These are phyloP conservation scores for Eurytoma californica DNA, from an alignment of 2,888 invertebrate species.

Conservation along the genomic window DNA sequence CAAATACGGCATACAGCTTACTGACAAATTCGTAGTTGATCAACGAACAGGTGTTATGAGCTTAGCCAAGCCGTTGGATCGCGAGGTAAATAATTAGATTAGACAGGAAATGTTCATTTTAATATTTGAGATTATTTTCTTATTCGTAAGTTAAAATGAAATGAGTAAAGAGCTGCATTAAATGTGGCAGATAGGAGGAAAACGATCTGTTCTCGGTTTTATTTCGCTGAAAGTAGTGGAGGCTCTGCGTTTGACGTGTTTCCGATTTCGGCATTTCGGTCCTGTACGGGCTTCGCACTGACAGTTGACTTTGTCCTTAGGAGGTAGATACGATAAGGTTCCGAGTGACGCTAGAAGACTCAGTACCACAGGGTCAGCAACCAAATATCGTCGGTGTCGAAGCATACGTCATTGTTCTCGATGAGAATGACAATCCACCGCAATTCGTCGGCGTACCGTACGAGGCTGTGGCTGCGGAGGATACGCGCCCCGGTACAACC, in stretches of 20 bases:
- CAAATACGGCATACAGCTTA: slow-evolving; percentile 84
- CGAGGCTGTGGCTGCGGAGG: slow-evolving; percentile 86
- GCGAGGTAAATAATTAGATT: slow-evolving; percentile 82
- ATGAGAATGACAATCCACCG: slow-evolving; percentile 93
- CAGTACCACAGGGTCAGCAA: slow-evolving; percentile 77
- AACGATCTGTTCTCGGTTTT: no score
- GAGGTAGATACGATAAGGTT: slow-evolving; percentile 87
- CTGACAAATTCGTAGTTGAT: slow-evolving; percentile 88
- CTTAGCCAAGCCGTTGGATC: slow-evolving; percentile 86
- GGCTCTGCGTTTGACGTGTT: no score
- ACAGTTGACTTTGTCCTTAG: slow-evolving; percentile 77
- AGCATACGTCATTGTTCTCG: slow-evolving; percentile 88
- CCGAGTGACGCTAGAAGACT: slow-evolving; percentile 88
- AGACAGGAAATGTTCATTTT: no score
- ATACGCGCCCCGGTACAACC: slow-evolving; percentile 83
- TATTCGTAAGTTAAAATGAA: no score
- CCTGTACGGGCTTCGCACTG: no score
- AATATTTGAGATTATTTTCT: no score
- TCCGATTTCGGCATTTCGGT: no score
- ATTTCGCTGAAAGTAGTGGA: no score
- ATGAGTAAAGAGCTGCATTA: no score
- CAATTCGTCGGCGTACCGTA: slow-evolving; percentile 83
- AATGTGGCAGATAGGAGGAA: no score
- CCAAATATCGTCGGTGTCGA: slow-evolving; percentile 86
- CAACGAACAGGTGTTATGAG: slow-evolving; percentile 87